Base-by-base conservation (phyloP, 1,140 invertebrate genomes). In the Danaus plexippus region DNA sequence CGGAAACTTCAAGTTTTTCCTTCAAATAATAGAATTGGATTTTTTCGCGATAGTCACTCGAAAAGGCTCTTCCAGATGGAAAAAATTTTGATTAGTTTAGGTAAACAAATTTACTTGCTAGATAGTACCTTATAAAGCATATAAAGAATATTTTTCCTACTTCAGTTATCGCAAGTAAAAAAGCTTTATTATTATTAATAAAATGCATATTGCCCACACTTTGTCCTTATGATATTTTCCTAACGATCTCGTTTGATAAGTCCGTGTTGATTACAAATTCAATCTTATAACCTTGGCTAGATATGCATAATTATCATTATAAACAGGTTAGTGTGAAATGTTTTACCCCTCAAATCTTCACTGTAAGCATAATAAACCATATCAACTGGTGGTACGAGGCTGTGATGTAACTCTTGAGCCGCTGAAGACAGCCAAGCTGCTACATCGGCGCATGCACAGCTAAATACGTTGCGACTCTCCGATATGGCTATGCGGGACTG, bases 271-370 rank as follows among this genome's bases (percentile, higher is more conserved):
- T 32, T 32, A 32, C 5, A 32, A 32, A 32, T 32, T 32, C 22
- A 32, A 8, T 32, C 22, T 32, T 32, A 32, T 32, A 32, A 6
- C 22, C 22, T 3, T 2, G 7, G 7, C 22, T 32, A 8, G 5
- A 32, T 32, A 32, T 32, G 0, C 2, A 3, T 32, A 32, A 5
- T 32, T 32, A 32, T 32, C 7, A 22, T 2, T 8, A 32, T 32
- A 3, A 32, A 32, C 7, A 32, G 0, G 7, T 22, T 22, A 2
- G 18, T 32, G 11, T 15, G 2, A 43, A 50, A 32, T 32, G 42
- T 69, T 71, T 75, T 70, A 82, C 82, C 77, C 51, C 73, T 75
- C 48, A 84, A 71, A 56, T 85, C 82, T 32, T 78, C 71, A 44
- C 63, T 73, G 57, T 79, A 85, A 50, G 82, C 80, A 32, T 85